Percentiles rank a stretch among this genome's conserved stretches.
These are phyloP conservation scores for Cygnus buccinator DNA, from an alignment of 2,113 vertebrate genomes.

Conservation along the genomic window DNA sequence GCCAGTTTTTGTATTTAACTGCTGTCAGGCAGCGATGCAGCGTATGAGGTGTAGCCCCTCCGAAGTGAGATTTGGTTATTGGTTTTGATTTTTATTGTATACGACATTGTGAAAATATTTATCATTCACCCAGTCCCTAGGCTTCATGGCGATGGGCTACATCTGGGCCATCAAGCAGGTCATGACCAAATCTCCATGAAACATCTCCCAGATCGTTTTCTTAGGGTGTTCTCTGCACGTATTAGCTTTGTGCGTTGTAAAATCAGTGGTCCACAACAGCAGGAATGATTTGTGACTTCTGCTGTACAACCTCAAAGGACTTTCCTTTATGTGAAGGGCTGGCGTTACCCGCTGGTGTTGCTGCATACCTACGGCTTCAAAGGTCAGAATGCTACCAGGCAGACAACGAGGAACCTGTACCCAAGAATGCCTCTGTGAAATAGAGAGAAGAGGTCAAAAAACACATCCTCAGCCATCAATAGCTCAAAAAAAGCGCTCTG, in stretches of 20 bases:
- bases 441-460: neutral
- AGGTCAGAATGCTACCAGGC: neutral
- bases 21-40: neutral
- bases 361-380: neutral
- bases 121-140: neutral
- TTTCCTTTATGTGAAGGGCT: neutral
- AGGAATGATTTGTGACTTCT: slow-evolving; percentile 10
- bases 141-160: neutral
- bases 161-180: neutral
- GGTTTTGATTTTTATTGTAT: neutral
- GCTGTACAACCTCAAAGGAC: neutral
- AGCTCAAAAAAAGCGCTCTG: neutral
- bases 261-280: neutral
- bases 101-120: neutral
- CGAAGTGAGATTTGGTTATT: neutral
- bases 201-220: neutral
- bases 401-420: neutral
- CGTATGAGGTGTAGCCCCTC: neutral
- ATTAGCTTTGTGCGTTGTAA: neutral
- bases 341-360: neutral
- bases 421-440: neutral
- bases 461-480: neutral
- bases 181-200: neutral
- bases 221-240: rapidly evolving
- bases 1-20: neutral